Percentiles rank a stretch among this genome's conserved stretches.
Conservation (phyloP, 2,888 invertebrate genomes). For the Mellilla xanthometata region DNA sequence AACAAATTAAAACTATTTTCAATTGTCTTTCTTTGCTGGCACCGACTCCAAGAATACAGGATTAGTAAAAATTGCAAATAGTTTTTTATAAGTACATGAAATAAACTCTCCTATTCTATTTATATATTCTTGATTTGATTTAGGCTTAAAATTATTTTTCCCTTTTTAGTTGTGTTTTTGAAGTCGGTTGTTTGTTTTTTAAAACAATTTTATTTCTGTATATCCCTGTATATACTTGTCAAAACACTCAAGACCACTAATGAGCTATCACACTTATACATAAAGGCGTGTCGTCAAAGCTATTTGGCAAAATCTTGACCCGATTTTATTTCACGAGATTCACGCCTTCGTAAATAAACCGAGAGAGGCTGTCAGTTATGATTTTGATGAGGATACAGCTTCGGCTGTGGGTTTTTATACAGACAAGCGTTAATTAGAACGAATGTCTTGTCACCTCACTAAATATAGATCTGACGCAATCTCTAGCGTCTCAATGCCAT, state of each 20-base stretch:
- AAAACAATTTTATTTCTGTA: no score
- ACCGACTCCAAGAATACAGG: no score
- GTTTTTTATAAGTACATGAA: no score
- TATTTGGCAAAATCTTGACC: conserved; percentile 37
- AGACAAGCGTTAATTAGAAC: conserved; percentile 35
- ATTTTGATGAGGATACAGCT: conserved; percentile 21
- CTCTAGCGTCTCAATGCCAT: conserved; percentile 5
- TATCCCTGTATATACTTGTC: conserved; percentile 16
- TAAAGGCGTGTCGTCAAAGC: conserved; percentile 22
- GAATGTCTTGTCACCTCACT: conserved; percentile 33
- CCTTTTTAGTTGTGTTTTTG: no score
- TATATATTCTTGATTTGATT: no score
- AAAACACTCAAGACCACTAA: conserved; percentile 26
- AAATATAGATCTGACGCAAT: conserved; percentile 32
- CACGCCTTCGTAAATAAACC: conserved; percentile 32
- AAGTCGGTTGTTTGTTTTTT: no score
- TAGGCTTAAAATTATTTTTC: no score
- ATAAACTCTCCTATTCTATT: no score
- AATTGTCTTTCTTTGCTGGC: no score
- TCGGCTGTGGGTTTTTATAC: conserved; percentile 24
- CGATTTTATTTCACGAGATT: conserved; percentile 26
- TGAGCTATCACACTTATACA: conserved; percentile 24
- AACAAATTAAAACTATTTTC: no score
- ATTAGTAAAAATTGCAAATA: no score
- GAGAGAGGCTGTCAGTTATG: conserved; percentile 31